Conservation (phyloP, 2,113 vertebrate genomes). For the Camelus dromedarius region DNA sequence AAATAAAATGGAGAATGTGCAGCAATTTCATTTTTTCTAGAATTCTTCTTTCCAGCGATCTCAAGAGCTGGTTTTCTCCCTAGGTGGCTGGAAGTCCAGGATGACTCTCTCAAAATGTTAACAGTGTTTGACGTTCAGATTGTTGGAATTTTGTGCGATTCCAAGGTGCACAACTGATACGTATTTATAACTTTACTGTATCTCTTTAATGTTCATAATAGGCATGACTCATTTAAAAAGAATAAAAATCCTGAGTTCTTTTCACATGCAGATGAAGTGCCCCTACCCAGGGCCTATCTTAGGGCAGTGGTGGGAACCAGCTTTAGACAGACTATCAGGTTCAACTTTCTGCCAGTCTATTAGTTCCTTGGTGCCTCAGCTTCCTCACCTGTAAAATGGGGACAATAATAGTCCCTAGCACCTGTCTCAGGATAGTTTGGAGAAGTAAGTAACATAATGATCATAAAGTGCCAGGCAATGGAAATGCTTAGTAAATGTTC, state of each 20-base stretch:
- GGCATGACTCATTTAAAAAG: neutral
- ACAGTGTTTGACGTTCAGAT: neutral
- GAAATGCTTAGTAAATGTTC: neutral
- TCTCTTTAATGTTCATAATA: neutral
- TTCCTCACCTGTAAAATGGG: conserved; percentile 43
- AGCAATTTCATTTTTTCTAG: neutral
- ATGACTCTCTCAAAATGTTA: neutral
- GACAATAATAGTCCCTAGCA: neutral
- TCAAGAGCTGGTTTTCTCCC: conserved; percentile 22
- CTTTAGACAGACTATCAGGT: neutral
- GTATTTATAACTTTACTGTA: neutral
- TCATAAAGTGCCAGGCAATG: neutral
- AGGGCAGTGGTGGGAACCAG: fast-evolving
- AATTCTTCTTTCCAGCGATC: neutral
- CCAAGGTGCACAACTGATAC: neutral
- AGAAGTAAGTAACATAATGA: neutral
- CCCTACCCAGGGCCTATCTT: neutral
- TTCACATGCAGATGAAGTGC: neutral
- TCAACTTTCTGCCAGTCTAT: neutral
- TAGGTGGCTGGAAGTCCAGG: neutral
- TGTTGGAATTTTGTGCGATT: neutral
- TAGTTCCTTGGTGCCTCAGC: neutral
- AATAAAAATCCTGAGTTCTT: neutral
- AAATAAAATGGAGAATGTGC: conserved; percentile 19
- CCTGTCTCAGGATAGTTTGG: neutral